Base-by-base conservation (phyloP, 1,140 invertebrate genomes). In the Holotrichia oblita region DNA sequence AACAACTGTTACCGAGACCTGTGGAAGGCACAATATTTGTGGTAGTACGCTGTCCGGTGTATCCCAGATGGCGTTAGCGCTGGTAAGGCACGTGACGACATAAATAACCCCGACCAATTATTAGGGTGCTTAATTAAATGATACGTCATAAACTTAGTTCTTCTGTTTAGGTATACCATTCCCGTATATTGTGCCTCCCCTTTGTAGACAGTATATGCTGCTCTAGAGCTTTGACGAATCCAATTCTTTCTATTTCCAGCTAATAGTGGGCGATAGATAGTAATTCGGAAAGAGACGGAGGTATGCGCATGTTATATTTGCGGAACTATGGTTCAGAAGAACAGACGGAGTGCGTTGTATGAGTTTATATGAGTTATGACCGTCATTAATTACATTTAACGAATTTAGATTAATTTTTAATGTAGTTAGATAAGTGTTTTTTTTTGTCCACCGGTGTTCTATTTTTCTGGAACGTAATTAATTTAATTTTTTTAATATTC, bases 81-180 rank as follows among this genome's bases (percentile, higher is more conserved):
- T 78, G 78, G 83, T 83, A 83, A 81, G 80, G 82, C 83, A 84
- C 83, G 82, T 83, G 83, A 83, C 81, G 77, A 78, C 80, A 81
- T 83, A 84, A 84, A 84, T 83, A 83, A 84, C 79, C 81, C 79
- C 76, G 76, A 78, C 80, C 81, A 82, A 83, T 83, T 84, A 83
- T 79, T 73, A 77, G 80, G 80, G 82, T 79, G 79, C 76, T 80
- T 83, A 83, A 83, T 83, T 83, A 84, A 84, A 84, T 80, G 83
- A 83, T 81, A 82, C 78, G 79, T 81, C 82, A 82, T 75, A 76
- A 73, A 78, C 73, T 44, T 75, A 77, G 74, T 34, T 79, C 44
- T 79, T 79, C 73, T 69, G 48, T 69, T n/a, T 48, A 17, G 59
- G 17, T 55, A 24, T 59, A 73, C 34, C 22, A 27, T 78, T 55